These are phyloP conservation scores for Helarctos malayanus DNA, from an alignment of 2,797 vertebrate genomes.

Conservation along the genomic window DNA sequence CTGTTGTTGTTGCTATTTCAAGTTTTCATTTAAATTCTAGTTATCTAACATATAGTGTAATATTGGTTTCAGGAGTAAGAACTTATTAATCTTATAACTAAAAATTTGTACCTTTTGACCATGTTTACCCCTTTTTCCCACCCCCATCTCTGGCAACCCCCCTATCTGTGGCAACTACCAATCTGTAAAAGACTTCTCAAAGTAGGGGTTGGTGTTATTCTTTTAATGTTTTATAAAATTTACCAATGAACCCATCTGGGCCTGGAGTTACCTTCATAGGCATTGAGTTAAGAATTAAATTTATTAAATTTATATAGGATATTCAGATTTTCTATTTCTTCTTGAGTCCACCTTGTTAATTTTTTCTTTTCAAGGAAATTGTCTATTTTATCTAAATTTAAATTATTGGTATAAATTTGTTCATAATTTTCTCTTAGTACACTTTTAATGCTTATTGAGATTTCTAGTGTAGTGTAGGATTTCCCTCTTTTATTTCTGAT, in stretches of 20 bases:
- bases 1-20: no score
- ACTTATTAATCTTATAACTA: neutral
- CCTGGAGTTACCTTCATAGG: neutral
- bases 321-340: neutral
- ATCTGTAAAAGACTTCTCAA: neutral
- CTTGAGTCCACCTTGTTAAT: neutral
- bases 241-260: neutral
- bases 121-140: neutral
- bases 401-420: neutral
- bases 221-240: neutral
- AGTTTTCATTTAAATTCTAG: neutral
- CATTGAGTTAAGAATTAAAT: constrained; percentile 19
- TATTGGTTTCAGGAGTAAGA: neutral
- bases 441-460: neutral
- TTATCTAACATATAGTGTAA: neutral
- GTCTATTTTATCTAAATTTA: neutral
- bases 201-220: neutral
- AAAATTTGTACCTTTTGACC: neutral
- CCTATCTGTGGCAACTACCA: neutral
- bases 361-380: constrained; percentile 45
- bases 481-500: neutral
- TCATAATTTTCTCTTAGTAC: neutral
- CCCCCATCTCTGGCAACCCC: neutral
- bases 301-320: neutral
- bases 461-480: neutral